phyloP scores from a whole-genome alignment of 2,888 invertebrate species.

The Clitarchus hookeri region DNA sequence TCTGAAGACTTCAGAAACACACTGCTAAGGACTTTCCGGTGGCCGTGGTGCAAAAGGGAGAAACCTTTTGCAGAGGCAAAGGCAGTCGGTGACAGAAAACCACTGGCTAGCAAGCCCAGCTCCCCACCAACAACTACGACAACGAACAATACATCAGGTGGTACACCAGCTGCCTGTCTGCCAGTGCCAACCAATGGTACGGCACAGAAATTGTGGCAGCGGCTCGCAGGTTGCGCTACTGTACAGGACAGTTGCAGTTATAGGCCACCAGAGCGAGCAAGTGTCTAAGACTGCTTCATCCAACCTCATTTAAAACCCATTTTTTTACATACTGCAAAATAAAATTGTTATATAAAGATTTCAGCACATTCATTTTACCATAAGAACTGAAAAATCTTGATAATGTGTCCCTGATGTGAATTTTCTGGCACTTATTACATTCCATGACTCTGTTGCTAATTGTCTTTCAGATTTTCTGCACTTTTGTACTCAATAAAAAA shows the following conservation, averaged over 20 bases:
- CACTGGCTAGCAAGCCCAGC: not conserved
- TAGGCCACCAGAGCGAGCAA: slow-evolving; percentile 1
- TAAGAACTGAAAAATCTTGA: too few species aligned
- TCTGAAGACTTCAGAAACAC: slow-evolving; percentile 77
- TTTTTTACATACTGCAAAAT: too few species aligned
- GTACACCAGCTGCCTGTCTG: not conserved
- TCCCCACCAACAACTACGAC: slow-evolving; percentile 25
- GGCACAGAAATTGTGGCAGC: slow-evolving; percentile 29
- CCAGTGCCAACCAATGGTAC: not conserved
- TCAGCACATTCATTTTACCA: too few species aligned
- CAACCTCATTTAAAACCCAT: too few species aligned
- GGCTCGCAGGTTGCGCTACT: slow-evolving; percentile 20
- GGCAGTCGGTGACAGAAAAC: not conserved
- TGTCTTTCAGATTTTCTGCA: too few species aligned
- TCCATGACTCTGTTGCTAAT: too few species aligned
- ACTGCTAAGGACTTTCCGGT: slow-evolving; percentile 65
- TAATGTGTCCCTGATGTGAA: too few species aligned
- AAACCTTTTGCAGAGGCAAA: not conserved
- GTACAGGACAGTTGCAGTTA: slow-evolving; percentile 15
- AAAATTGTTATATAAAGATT: too few species aligned
- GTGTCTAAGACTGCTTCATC: slow-evolving; percentile 18
- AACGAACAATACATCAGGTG: slow-evolving; percentile 21
- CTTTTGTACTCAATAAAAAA: too few species aligned
- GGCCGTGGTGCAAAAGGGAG: slow-evolving; percentile 55
- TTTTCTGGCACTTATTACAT: too few species aligned